Base-by-base conservation (phyloP, 2,888 invertebrate species). In the Lithophane leautieri region DNA sequence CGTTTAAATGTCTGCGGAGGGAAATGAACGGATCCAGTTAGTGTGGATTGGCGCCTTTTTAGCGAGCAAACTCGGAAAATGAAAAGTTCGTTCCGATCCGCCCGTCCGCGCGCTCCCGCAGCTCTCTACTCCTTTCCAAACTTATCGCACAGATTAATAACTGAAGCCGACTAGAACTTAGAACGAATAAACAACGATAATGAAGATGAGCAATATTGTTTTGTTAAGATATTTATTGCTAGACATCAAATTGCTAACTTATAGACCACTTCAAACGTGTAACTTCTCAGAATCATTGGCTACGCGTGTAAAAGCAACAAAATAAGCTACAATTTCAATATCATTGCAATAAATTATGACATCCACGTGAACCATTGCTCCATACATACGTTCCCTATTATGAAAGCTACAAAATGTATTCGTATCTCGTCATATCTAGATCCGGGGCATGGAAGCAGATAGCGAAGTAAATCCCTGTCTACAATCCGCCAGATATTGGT, bases 61-160 rank as follows among this genome's bases (percentile, higher is more conserved):
- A 84, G 73, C 83, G 71, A 66, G 65, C 75, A 71, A 81, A 68
- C 76, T 75, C 79, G 76, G 70, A 76, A 75, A 83, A 87, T 82
- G 86, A 86, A 87, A 89, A 86, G 78, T 88, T 89, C 68, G 79
- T 74, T 66, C 52, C 12, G n/a, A n/a, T 34, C 12, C 62, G 54
- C 19, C 56, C 50, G 40, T 14, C 72, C 47, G 69, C 81, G 73
- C 65, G 66, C 67, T 34, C 68, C 76, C 80, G 66, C 76, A 74
- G 70, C 74, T 78, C 74, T 78, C 76, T 77, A 52, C 73, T 73
- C 71, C 50, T 84, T 88, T 88, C 83, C 82, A 88, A 91, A 92
- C 88, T 91, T 91, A 92, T 91, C 89, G 88, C 82, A 78, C 82
- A 88, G 91, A 91, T 92, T 91, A 92, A 92, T 91, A 91, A 91